Percentiles rank a stretch among this genome's conserved stretches.
phyloP scores from a whole-genome alignment of 2,113 vertebrate genomes.

The cattle (Bos taurus) region DNA sequence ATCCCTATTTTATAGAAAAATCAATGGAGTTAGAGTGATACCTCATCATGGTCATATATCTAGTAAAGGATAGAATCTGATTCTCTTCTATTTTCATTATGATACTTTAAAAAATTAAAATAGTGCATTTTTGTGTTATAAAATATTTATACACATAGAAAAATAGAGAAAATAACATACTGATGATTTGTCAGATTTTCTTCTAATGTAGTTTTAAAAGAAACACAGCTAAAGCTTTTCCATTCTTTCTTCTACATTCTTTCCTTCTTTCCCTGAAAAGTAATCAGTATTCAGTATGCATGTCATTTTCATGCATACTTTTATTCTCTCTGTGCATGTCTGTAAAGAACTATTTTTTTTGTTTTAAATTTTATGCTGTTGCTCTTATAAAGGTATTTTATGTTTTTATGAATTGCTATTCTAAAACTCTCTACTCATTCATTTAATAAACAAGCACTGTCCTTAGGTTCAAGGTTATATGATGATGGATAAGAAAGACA shows the following conservation, averaged over 20 bases:
- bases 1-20: not conserved
- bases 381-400: not conserved
- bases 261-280: not conserved
- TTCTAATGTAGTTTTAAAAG: not conserved
- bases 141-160: not conserved
- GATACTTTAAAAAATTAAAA: not conserved
- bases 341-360: not conserved
- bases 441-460: not conserved
- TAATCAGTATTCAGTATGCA: not conserved
- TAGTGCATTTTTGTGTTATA: not conserved
- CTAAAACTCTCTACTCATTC: not conserved
- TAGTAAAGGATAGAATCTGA: not conserved
- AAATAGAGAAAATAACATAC: not conserved
- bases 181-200: not conserved
- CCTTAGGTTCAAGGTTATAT: not conserved
- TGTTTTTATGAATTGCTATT: not conserved
- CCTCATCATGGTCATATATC: not conserved
- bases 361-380: not conserved
- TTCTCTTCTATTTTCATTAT: not conserved
- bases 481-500: not conserved
- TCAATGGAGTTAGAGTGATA: not conserved
- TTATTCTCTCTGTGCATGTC: not conserved
- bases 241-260: not conserved
- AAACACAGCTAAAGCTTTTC: not conserved
- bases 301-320: not conserved